phyloP scores from a whole-genome alignment of 2,797 vertebrate species.

The Gorsachius magnificus region DNA sequence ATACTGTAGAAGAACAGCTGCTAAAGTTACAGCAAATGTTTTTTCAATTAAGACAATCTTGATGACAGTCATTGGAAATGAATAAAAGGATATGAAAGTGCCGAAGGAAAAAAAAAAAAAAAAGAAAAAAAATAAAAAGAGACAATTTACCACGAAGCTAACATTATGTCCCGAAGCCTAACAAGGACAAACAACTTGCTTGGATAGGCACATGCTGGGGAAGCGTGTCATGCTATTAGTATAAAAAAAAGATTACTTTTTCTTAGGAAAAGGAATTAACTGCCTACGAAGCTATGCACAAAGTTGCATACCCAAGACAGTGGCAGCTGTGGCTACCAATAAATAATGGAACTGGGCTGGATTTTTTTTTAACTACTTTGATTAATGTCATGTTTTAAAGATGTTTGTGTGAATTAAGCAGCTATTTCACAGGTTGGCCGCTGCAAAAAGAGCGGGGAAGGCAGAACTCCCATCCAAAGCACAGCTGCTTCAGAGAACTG shows the following conservation, averaged over 20 bases:
- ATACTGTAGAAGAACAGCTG: constrained; percentile 43
- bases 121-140: not conserved
- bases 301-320: not conserved
- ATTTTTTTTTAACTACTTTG: not conserved
- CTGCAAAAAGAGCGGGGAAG: not conserved
- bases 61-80: constrained; percentile 52
- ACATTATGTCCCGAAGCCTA: not conserved
- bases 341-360: not conserved
- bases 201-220: not conserved
- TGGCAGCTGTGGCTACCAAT: not conserved
- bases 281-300: not conserved
- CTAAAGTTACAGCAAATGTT: constrained; percentile 66
- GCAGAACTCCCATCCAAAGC: not conserved
- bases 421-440: not conserved
- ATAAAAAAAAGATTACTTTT: not conserved
- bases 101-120: not conserved
- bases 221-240: not conserved
- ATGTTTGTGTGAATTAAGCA: not conserved
- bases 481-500: not conserved
- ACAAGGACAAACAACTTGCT: constrained; percentile 13
- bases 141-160: not conserved
- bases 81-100: constrained; percentile 15
- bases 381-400: not conserved
- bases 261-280: not conserved
- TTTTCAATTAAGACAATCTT: constrained; percentile 71